These are phyloP conservation scores for Grantiella picta DNA, from an alignment of 2,113 vertebrate genomes.

Conservation along the genomic window DNA sequence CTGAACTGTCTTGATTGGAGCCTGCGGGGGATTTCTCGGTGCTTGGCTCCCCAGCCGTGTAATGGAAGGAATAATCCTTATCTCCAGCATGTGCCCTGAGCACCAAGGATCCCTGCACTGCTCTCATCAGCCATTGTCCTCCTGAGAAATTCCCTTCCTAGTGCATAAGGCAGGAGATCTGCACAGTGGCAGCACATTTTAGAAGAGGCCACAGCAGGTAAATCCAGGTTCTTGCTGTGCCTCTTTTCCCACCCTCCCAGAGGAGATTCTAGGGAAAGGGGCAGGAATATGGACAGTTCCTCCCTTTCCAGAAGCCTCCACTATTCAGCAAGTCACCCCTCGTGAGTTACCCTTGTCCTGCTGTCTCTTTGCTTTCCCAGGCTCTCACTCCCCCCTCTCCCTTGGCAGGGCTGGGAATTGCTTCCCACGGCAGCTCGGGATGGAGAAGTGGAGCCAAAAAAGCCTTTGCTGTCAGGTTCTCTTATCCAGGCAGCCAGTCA, in stretches of 20 bases:
- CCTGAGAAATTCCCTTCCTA: background rate
- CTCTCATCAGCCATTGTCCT: background rate
- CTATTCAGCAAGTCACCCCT: background rate
- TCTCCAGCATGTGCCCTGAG: background rate
- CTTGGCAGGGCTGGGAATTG: background rate
- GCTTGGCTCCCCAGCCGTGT: background rate
- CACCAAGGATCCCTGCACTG: background rate
- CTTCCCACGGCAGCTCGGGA: background rate
- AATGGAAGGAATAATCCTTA: background rate
- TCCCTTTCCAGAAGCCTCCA: background rate
- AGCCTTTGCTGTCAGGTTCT: background rate
- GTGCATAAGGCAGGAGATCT: background rate
- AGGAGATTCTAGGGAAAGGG: background rate
- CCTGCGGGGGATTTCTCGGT: background rate
- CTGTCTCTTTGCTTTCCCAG: background rate
- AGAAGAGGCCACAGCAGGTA: background rate
- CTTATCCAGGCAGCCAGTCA: background rate
- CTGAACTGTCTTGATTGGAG: background rate
- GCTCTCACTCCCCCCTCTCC: background rate
- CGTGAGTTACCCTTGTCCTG: background rate
- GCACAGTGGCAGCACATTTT: background rate
- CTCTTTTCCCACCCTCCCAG: background rate
- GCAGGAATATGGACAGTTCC: accelerated
- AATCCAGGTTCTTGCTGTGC: background rate
- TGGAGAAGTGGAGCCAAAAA: background rate